Conservation (phyloP, 2,888 invertebrate genomes). For the Megastigmus dorsalis region DNA sequence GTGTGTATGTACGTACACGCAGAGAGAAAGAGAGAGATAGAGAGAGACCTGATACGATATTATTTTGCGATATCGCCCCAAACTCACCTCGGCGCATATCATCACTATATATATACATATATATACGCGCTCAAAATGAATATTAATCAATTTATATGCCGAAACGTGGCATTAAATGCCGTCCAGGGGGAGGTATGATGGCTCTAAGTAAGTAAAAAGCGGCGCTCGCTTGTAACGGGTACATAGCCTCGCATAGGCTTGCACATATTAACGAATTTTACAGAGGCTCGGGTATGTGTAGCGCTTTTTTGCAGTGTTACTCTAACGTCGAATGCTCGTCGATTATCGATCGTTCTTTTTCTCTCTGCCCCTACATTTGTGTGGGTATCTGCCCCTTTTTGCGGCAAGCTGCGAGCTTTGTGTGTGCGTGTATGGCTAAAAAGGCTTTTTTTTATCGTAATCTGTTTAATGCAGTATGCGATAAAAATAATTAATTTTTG, state of each 20-base stretch:
- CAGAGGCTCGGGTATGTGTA: slow-evolving; percentile 6
- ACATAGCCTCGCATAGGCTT: too few relatives aligned
- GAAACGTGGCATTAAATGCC: slow-evolving; percentile 60
- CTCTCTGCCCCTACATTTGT: neutral
- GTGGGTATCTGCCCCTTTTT: too few relatives aligned
- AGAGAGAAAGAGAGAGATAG: too few relatives aligned
- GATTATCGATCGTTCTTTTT: neutral
- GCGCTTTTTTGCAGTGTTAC: neutral
- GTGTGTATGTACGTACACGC: neutral
- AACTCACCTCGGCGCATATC: slow-evolving; percentile 42
- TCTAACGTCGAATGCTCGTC: neutral
- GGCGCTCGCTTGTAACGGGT: neutral
- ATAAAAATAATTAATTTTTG: too few relatives aligned
- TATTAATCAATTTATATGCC: slow-evolving; percentile 66
- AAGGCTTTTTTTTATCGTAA: neutral
- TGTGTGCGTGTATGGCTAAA: too few relatives aligned
- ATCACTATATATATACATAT: too few relatives aligned
- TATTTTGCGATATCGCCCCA: slow-evolving; percentile 18
- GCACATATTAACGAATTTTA: slow-evolving; percentile 17
- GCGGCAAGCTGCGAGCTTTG: too few relatives aligned
- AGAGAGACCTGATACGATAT: slow-evolving; percentile 21
- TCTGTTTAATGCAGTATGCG: neutral
- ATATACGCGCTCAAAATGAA: slow-evolving; percentile 62
- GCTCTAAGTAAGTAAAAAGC: slow-evolving; percentile 63
- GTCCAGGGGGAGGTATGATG: too few relatives aligned